phyloP scores from a whole-genome alignment of 2,797 vertebrate species.

The Atherinosoma microstoma region DNA sequence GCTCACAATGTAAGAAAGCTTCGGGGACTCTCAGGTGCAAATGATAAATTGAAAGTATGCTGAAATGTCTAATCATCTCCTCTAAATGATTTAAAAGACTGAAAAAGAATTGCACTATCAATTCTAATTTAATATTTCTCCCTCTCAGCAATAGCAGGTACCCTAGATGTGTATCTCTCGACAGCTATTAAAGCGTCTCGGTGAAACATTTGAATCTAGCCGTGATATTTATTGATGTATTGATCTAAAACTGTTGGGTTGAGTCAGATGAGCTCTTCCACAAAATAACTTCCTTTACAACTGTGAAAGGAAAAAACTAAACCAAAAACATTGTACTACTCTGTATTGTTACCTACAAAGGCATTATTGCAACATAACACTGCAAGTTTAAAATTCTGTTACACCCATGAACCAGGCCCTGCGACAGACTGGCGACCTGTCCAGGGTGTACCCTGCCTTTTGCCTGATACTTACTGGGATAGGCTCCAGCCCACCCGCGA shows the following conservation, averaged over 20 bases:
- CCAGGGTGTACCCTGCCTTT: no score
- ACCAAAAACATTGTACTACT: neutral
- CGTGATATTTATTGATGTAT: neutral
- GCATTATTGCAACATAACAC: neutral
- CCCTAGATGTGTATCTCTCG: neutral
- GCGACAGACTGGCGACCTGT: no score
- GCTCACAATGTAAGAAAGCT: neutral
- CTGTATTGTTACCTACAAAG: neutral
- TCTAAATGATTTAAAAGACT: neutral
- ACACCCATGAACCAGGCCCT: neutral
- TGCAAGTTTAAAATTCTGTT: neutral
- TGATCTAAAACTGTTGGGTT: neutral
- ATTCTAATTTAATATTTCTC: neutral
- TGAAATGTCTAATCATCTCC: neutral
- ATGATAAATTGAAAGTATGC: neutral
- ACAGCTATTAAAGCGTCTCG: neutral
- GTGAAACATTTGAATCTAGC: neutral
- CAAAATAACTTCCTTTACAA: neutral
- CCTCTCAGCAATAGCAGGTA: neutral
- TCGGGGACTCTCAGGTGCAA: neutral
- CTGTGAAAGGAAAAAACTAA: neutral
- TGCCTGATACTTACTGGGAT: no score
- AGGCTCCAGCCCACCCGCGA: no score
- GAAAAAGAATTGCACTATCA: neutral
- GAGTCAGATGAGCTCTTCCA: neutral